A percentile compares a stretch with the other conserved stretches of the same genome.
Conservation (phyloP, 2,113 vertebrate genomes). For the Nycticryphes semicollaris region DNA sequence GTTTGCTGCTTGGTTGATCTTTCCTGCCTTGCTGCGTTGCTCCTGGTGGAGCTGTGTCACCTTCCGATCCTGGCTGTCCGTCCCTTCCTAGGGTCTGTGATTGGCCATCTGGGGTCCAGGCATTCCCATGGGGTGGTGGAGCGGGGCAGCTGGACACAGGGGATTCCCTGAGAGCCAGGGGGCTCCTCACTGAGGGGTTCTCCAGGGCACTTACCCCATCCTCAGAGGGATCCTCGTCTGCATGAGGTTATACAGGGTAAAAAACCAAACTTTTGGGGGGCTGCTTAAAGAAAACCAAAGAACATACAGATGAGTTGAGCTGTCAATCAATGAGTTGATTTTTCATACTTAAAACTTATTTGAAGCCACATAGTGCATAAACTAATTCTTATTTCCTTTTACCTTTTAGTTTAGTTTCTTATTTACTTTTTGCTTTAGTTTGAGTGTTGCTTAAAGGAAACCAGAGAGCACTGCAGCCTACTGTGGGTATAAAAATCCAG, state of each 20-base stretch:
- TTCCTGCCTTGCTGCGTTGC: neutral
- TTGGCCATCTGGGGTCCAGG: neutral
- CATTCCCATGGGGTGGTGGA: neutral
- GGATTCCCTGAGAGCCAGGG: neutral
- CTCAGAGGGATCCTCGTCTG: neutral
- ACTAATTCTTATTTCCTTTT: neutral
- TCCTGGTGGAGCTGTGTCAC: neutral
- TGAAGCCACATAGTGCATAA: neutral
- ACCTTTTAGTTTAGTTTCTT: neutral
- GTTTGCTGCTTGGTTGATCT: neutral
- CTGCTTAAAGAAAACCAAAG: neutral
- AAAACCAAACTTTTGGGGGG: neutral
- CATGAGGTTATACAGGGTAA: neutral
- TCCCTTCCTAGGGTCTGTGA: neutral
- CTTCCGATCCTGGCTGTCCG: rapidly evolving
- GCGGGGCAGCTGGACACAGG: neutral
- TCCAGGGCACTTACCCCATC: neutral
- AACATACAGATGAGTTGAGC: neutral
- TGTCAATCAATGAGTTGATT: neutral
- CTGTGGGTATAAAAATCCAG: neutral
- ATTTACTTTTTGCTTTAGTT: neutral
- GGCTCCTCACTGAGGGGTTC: neutral
- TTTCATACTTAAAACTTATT: neutral
- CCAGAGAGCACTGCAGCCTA: neutral
- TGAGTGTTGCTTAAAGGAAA: neutral